Percentiles rank a stretch among this genome's conserved stretches.
phyloP scores from a whole-genome alignment of 2,113 vertebrate species.

The Rhynchomys soricoides region DNA sequence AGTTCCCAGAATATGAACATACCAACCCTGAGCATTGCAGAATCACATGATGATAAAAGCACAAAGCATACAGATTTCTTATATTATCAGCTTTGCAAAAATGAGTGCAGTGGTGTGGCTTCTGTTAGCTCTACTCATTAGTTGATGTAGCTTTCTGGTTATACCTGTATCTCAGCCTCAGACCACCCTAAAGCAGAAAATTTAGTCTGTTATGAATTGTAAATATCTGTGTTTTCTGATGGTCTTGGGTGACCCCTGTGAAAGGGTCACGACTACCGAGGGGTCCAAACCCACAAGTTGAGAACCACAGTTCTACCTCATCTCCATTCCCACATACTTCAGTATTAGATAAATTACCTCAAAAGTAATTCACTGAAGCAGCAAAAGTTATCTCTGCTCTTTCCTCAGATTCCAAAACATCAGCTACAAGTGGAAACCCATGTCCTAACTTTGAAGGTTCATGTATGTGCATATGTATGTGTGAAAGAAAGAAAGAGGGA shows the following conservation, averaged over 20 bases:
- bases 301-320: constrained; percentile 45
- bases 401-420: constrained; percentile 36
- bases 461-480: background rate
- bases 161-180: background rate
- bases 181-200: constrained; percentile 45
- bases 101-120: background rate
- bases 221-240: background rate
- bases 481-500: background rate
- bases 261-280: background rate
- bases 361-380: background rate
- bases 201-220: background rate
- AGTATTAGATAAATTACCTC: constrained; percentile 56
- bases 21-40: background rate
- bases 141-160: background rate
- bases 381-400: background rate
- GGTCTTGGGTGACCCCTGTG: background rate
- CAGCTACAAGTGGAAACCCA: constrained; percentile 56
- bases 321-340: constrained; percentile 51
- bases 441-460: constrained; percentile 32
- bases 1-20: constrained; percentile 3
- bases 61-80: constrained; percentile 3
- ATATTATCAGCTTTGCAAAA: background rate
- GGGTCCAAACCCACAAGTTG: background rate
- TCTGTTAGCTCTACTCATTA: background rate
- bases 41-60: constrained; percentile 19